phyloP scores from a whole-genome alignment of 2,113 vertebrate species.

The Plecotus auritus region DNA sequence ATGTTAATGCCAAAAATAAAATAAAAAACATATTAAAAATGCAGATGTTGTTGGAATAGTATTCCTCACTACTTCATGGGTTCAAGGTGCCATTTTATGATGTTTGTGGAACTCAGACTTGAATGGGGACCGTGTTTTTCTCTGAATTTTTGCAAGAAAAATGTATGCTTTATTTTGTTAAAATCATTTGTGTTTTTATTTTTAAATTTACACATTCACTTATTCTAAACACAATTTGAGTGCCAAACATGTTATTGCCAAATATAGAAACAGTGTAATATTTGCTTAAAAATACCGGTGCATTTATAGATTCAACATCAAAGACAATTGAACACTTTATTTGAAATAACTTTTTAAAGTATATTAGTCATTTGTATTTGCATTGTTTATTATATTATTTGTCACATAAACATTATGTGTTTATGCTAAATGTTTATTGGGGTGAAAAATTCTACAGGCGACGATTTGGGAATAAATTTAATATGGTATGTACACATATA shows the following conservation, averaged over 20 bases:
- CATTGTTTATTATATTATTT: background rate
- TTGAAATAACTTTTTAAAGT: background rate
- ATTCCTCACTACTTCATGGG: background rate
- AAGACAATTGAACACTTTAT: background rate
- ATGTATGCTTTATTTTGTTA: background rate
- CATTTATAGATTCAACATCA: background rate
- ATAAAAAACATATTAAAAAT: background rate
- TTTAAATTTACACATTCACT: background rate
- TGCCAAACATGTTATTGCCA: background rate
- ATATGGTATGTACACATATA: background rate
- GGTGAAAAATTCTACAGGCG: background rate
- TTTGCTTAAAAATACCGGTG: background rate
- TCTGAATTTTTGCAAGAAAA: background rate
- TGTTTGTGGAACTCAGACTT: background rate
- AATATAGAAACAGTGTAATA: background rate
- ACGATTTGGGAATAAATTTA: background rate
- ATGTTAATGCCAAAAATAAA: conserved; percentile 22
- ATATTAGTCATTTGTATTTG: background rate
- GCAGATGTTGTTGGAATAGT: background rate
- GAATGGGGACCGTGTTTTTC: background rate
- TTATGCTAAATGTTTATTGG: background rate
- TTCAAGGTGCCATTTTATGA: background rate
- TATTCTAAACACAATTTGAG: background rate
- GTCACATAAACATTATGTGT: background rate
- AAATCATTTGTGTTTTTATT: background rate